Conservation (phyloP, 2,797 vertebrate genomes). For the Tachyglossus aculeatus region DNA sequence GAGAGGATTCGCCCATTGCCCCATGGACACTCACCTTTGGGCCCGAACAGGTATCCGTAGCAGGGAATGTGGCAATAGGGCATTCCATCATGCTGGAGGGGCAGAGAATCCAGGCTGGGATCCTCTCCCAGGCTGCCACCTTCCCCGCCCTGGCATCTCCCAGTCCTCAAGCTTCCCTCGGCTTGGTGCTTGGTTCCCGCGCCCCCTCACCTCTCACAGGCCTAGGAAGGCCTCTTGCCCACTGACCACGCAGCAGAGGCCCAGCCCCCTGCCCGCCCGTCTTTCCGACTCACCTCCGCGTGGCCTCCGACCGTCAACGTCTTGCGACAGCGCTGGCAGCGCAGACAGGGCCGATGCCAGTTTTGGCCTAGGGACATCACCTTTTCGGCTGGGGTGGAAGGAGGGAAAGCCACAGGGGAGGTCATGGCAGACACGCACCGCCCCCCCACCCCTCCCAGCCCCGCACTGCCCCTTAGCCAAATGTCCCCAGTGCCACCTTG, state of each 20-base stretch:
- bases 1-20: no score
- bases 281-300: slow-evolving; percentile 62
- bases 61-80: slow-evolving; percentile 88
- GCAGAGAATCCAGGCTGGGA: slow-evolving; percentile 19
- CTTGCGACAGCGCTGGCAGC: slow-evolving; percentile 77
- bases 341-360: slow-evolving; percentile 82
- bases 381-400: slow-evolving; percentile 77
- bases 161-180: background rate
- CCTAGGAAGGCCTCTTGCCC: no score
- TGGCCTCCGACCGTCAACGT: slow-evolving; percentile 75
- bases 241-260: no score
- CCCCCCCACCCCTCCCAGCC: slow-evolving; percentile 1
- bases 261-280: no score
- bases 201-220: background rate
- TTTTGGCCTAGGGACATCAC: slow-evolving; percentile 83
- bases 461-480: background rate
- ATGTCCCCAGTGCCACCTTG: background rate
- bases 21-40: slow-evolving; percentile 74
- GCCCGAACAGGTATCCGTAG: slow-evolving; percentile 86
- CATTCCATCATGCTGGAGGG: slow-evolving; percentile 78
- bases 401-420: background rate
- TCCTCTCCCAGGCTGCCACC: background rate
- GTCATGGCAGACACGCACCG: background rate
- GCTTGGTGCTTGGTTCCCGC: no score
- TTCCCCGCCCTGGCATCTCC: slow-evolving; percentile 9